Percentiles rank a stretch among this genome's conserved stretches.
phyloP scores from a whole-genome alignment of 2,797 vertebrate genomes.

The Echiichthys vipera region DNA sequence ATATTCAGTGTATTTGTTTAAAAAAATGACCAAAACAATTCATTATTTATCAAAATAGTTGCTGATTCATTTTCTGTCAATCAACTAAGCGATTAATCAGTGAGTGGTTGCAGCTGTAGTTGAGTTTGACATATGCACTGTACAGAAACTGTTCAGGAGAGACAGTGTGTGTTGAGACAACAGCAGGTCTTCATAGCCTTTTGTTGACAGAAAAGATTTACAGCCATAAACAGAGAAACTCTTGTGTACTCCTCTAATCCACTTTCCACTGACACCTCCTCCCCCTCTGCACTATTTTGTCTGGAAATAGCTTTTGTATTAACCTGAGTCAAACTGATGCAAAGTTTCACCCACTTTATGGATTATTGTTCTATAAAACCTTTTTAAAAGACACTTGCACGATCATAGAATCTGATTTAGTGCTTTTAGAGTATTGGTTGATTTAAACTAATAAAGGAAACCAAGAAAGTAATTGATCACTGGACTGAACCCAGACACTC shows the following conservation, averaged over 20 bases:
- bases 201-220: conserved; percentile 53
- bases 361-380: background rate
- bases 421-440: background rate
- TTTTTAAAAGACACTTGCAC: background rate
- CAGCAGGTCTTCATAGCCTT: conserved; percentile 21
- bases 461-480: background rate
- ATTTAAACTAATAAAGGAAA: background rate
- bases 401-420: background rate
- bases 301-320: background rate
- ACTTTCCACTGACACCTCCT: conserved; percentile 33
- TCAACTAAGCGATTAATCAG: background rate
- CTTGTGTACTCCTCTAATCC: conserved; percentile 38
- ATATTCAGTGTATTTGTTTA: background rate
- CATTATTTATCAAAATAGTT: background rate
- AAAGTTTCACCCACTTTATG: background rate
- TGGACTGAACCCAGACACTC: background rate
- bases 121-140: background rate
- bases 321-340: background rate
- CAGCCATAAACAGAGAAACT: conserved; percentile 30
- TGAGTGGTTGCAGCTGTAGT: background rate
- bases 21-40: background rate
- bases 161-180: background rate
- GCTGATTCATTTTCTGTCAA: background rate
- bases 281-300: conserved; percentile 6
- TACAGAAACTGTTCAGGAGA: background rate